These are phyloP conservation scores for Sylvilagus floridanus DNA, from an alignment of 2,797 vertebrate species.

Conservation along the genomic window DNA sequence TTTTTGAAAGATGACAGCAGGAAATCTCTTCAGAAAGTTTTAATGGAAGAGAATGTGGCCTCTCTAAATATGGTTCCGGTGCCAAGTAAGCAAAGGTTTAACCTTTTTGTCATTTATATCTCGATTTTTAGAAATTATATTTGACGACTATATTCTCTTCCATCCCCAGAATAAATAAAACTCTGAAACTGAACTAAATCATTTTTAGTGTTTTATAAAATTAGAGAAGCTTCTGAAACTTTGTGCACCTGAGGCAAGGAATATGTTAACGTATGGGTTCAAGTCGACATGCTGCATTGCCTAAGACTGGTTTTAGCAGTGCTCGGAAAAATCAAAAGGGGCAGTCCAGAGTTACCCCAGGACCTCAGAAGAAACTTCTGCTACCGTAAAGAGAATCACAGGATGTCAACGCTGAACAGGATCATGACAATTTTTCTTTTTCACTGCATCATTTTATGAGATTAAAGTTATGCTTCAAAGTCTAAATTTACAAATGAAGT, in stretches of 20 bases:
- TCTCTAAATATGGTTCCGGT: neutral
- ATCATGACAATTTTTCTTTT: neutral
- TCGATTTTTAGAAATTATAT: neutral
- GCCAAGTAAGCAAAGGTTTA: neutral
- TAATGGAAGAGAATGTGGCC: neutral
- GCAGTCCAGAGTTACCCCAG: neutral
- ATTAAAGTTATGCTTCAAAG: neutral
- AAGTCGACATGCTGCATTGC: rapidly evolving
- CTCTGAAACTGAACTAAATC: neutral
- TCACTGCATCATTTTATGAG: neutral
- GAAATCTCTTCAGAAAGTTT: neutral
- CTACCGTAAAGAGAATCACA: neutral
- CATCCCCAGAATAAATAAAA: conserved; percentile 23
- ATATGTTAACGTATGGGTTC: neutral
- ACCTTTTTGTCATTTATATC: conserved; percentile 14
- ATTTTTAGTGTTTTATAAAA: conserved; percentile 41
- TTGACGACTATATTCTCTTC: neutral
- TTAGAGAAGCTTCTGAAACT: neutral
- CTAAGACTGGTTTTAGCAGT: neutral
- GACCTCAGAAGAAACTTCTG: neutral
- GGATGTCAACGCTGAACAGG: neutral
- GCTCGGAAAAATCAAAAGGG: neutral
- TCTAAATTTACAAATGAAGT: neutral
- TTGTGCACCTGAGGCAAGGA: neutral
- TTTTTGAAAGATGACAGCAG: neutral